Conservation (phyloP, 1,140 invertebrate species). For the Hesperophylax magnus region DNA sequence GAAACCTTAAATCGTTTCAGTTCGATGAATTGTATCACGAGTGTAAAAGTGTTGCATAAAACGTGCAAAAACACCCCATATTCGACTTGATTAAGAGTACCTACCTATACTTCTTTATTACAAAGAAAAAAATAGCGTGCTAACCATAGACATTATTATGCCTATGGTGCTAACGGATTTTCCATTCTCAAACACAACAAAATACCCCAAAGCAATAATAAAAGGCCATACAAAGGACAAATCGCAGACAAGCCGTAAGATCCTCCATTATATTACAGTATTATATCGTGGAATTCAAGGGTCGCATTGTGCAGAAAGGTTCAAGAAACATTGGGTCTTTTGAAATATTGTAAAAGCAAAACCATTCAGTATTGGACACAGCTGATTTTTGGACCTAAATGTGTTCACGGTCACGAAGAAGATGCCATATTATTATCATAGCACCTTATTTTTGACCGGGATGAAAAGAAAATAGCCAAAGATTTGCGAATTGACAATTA, state of each 20-base stretch:
- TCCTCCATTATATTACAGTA: too few species aligned
- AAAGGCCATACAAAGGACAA: background rate
- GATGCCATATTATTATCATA: too few species aligned
- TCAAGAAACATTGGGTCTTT: background rate
- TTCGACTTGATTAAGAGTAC: too few species aligned
- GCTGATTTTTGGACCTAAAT: background rate
- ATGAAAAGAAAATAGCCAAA: background rate
- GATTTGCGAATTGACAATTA: background rate
- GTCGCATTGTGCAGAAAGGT: background rate
- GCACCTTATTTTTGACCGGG: background rate
- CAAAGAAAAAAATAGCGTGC: too few species aligned
- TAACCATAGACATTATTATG: too few species aligned
- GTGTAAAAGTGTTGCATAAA: too few species aligned
- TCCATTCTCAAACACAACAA: background rate
- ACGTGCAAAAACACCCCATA: too few species aligned
- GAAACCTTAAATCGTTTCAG: too few species aligned
- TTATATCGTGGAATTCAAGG: background rate
- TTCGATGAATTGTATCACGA: too few species aligned
- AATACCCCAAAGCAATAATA: background rate
- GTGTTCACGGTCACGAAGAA: background rate
- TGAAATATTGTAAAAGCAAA: background rate
- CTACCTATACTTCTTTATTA: too few species aligned
- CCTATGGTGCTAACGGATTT: conserved; percentile 23
- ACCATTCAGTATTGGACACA: background rate
- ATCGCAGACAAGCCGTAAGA: background rate